Percentiles rank a stretch among this genome's conserved stretches.
Conservation (phyloP, 2,113 vertebrate genomes). For the Scomber japonicus region DNA sequence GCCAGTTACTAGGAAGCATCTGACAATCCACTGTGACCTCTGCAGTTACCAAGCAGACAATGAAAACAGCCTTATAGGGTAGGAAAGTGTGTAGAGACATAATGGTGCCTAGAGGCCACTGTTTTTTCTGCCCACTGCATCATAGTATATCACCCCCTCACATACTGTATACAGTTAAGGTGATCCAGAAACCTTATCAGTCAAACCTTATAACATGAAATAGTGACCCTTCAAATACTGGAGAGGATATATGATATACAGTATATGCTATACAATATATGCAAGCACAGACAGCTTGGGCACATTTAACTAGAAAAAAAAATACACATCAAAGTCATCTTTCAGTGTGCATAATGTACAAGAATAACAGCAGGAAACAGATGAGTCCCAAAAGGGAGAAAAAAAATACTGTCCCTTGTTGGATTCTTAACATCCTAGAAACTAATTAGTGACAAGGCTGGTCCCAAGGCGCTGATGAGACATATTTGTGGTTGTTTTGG, state of each 20-base stretch:
- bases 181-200: slow-evolving; percentile 4
- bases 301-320: slow-evolving; percentile 59
- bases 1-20: background rate
- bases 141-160: background rate
- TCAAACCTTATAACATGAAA: slow-evolving; percentile 24
- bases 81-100: slow-evolving; percentile 3
- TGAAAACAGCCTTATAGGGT: slow-evolving; percentile 9
- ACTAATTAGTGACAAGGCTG: slow-evolving; percentile 80
- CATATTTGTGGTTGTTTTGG: slow-evolving; percentile 82
- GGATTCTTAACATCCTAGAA: slow-evolving; percentile 77
- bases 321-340: slow-evolving; percentile 62
- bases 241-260: slow-evolving; percentile 11
- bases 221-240: slow-evolving; percentile 13
- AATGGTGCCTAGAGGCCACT: background rate
- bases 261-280: slow-evolving; percentile 37
- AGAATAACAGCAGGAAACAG: slow-evolving; percentile 82
- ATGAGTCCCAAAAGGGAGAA: slow-evolving; percentile 74
- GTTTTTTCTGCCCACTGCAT: background rate
- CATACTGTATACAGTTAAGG: background rate
- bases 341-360: slow-evolving; percentile 62
- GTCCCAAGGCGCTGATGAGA: slow-evolving; percentile 71
- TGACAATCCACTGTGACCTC: slow-evolving; percentile 12
- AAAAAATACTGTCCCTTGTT: slow-evolving; percentile 62
- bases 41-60: slow-evolving; percentile 10
- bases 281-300: slow-evolving; percentile 63